These are phyloP conservation scores for Bombus vancouverensis DNA, from an alignment of 1,140 invertebrate species.

Conservation along the genomic window DNA sequence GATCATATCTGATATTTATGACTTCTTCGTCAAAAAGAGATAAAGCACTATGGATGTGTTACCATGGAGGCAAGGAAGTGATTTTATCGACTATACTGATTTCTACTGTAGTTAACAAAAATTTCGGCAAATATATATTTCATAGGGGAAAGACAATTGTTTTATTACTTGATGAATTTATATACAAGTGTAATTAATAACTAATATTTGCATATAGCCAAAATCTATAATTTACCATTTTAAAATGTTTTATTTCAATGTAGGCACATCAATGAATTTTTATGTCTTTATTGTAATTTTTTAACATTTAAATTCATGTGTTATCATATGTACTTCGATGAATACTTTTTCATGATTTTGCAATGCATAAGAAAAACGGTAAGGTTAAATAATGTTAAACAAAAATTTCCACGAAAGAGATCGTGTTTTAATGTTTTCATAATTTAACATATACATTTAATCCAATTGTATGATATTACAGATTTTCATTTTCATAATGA, in stretches of 20 bases:
- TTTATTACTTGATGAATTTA: not conserved
- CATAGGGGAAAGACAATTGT: not conserved
- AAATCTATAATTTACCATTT: not conserved
- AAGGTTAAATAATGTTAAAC: not conserved
- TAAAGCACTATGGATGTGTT: not conserved
- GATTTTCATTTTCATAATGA: not conserved
- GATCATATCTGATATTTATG: not conserved
- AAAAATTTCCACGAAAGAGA: not conserved
- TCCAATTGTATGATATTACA: not conserved
- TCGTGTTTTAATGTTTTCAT: not conserved
- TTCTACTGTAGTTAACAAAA: not conserved
- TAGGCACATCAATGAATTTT: not conserved
- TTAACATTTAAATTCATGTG: not conserved
- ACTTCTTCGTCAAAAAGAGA: not conserved
- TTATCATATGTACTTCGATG: not conserved
- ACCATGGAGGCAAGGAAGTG: not conserved
- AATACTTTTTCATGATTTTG: not conserved
- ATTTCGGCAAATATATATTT: not conserved
- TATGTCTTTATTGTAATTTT: not conserved
- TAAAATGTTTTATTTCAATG: not conserved
- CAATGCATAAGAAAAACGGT: not conserved
- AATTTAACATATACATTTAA: conserved; percentile 1
- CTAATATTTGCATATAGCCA: not conserved
- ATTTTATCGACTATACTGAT: conserved; percentile 22
- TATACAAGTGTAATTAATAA: not conserved